Percentiles rank a stretch among this genome's conserved stretches.
Conservation (phyloP, 2,113 vertebrate species). For the Apodemus speciosus region DNA sequence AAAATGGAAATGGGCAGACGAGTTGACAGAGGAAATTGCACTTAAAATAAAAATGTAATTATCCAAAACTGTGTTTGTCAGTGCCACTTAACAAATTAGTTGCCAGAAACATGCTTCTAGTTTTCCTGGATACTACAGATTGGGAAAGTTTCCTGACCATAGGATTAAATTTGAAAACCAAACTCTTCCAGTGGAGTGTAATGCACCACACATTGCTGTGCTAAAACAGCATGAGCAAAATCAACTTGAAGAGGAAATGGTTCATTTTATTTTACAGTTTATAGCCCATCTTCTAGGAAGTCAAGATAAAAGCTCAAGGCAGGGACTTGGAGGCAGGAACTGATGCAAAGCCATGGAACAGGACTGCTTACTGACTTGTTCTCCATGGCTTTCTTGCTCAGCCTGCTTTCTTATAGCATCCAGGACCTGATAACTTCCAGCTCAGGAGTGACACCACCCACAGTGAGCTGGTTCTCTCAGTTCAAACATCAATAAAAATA, state of each 20-base stretch:
- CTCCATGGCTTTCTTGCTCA: neutral
- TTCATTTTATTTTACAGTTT: neutral
- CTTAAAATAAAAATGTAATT: constrained; percentile 56
- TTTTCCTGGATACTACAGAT: constrained; percentile 34
- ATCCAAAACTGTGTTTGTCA: neutral
- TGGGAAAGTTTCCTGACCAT: neutral
- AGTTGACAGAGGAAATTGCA: constrained; percentile 43
- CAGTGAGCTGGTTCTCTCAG: neutral
- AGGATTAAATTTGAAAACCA: constrained; percentile 35
- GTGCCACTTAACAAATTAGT: constrained; percentile 30
- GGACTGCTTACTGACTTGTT: neutral
- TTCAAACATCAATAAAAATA: neutral
- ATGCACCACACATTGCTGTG: neutral
- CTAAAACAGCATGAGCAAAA: neutral
- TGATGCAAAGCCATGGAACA: neutral
- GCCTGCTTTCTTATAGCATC: neutral
- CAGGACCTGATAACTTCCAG: neutral
- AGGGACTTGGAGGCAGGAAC: neutral
- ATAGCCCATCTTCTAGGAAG: neutral
- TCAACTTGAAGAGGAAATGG: neutral
- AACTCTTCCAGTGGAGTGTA: neutral
- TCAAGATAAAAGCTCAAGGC: neutral
- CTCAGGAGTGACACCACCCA: neutral
- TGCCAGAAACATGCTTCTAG: neutral
- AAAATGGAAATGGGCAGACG: constrained; percentile 14